phyloP scores from a whole-genome alignment of 2,113 vertebrate genomes.

The Sander vitreus region DNA sequence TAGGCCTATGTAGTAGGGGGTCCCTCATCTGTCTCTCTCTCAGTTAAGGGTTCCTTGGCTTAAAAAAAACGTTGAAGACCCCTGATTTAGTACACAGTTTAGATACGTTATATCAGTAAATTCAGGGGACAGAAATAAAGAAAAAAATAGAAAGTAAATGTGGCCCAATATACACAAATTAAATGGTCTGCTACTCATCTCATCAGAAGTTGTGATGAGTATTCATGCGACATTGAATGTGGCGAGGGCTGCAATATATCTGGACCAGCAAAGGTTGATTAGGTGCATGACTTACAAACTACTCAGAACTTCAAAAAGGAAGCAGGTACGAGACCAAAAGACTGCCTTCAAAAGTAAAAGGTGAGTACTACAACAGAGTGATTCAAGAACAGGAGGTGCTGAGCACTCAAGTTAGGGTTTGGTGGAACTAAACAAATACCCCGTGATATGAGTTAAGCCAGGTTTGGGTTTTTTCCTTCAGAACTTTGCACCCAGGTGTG shows the following conservation, averaged over 20 bases:
- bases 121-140: background rate
- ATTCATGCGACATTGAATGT: conserved; percentile 13
- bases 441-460: conserved; percentile 76
- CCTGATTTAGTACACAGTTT: background rate
- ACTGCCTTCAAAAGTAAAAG: conserved; percentile 43
- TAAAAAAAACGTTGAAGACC: too few species aligned
- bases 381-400: conserved; percentile 61
- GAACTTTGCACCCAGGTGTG: conserved; percentile 82
- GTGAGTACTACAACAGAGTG: conserved; percentile 47
- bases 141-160: background rate
- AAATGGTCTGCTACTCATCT: background rate
- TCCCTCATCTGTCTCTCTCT: too few species aligned
- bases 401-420: conserved; percentile 61
- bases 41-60: too few species aligned
- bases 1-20: too few species aligned
- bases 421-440: conserved; percentile 77
- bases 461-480: conserved; percentile 59
- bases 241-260: conserved; percentile 12
- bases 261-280: conserved; percentile 16
- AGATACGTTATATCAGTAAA: background rate
- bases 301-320: conserved; percentile 57
- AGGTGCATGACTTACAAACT: conserved; percentile 21
- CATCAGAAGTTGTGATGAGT: background rate
- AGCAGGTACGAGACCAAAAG: conserved; percentile 46
- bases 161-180: background rate